A percentile compares a stretch with the other conserved stretches of the same genome.
Conservation (phyloP, 2,888 invertebrate genomes). For the Phyto melanocephala region DNA sequence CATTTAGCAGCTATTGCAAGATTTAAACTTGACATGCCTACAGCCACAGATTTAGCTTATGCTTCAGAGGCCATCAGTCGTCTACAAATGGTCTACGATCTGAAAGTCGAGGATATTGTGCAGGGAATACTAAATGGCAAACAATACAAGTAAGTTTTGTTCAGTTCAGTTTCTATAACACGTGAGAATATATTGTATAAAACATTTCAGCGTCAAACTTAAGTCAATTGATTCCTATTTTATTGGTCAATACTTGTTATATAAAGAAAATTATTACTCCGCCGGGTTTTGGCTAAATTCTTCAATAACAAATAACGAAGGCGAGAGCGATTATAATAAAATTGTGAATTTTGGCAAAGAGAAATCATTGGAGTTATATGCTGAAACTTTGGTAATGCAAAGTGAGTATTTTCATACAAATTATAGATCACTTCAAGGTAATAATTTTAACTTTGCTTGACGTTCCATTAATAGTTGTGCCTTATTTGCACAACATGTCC, state of each 20-base stretch:
- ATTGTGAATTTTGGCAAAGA: slow-evolving; percentile 30
- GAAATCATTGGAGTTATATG: slow-evolving; percentile 69
- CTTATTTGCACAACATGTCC: too few species aligned
- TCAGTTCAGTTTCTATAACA: too few species aligned
- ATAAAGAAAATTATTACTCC: slow-evolving; percentile 53
- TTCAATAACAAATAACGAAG: slow-evolving; percentile 59
- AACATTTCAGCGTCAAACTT: slow-evolving; percentile 70
- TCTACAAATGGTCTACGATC: slow-evolving; percentile 93
- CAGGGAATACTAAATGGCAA: slow-evolving; percentile 89
- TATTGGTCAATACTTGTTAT: slow-evolving; percentile 69
- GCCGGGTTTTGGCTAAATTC: slow-evolving; percentile 70
- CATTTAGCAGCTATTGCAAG: too few species aligned
- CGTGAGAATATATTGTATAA: too few species aligned
- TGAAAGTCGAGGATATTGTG: slow-evolving; percentile 89
- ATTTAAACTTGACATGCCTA: slow-evolving; percentile 81
- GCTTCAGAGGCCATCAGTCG: slow-evolving; percentile 94
- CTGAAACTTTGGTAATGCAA: slow-evolving; percentile 65
- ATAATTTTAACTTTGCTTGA: too few species aligned
- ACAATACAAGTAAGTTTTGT: slow-evolving; percentile 72
- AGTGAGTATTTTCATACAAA: too few species aligned
- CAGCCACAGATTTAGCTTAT: slow-evolving; percentile 93
- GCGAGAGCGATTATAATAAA: slow-evolving; percentile 17
- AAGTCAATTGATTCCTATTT: slow-evolving; percentile 69
- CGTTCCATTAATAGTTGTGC: too few species aligned
- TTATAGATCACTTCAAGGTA: too few species aligned